Evolutionary conservation across 2,797 vertebrate genomes (phyloP).

Genomic region (Lithobates pipiens): DNA sequence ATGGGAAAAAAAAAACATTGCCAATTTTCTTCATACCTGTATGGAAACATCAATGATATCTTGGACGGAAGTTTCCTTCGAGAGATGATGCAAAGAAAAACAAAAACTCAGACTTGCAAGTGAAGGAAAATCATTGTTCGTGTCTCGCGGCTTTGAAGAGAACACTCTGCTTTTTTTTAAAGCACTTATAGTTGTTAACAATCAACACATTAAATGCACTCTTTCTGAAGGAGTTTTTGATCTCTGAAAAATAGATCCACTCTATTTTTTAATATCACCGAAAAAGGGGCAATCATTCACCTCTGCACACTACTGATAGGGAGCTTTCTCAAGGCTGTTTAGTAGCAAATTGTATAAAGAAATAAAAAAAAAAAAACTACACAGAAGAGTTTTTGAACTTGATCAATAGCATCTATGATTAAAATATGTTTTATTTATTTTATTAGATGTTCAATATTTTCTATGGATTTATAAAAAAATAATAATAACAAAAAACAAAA

Average conservation of each 20-base stretch:
- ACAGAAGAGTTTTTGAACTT: constrained; percentile 75
- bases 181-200: constrained; percentile 72
- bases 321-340: constrained; percentile 74
- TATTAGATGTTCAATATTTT: constrained; percentile 90
- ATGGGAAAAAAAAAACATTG: not conserved
- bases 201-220: constrained; percentile 69
- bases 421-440: constrained; percentile 88
- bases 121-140: constrained; percentile 59
- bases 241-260: constrained; percentile 74
- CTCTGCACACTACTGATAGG: constrained; percentile 77
- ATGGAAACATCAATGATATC: constrained; percentile 65
- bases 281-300: constrained; percentile 71
- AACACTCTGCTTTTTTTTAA: constrained; percentile 64
- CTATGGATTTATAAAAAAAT: constrained; percentile 83
- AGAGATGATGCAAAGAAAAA: constrained; percentile 63
- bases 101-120: constrained; percentile 63
- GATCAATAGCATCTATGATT: constrained; percentile 86
- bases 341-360: constrained; percentile 73
- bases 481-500: constrained; percentile 71
- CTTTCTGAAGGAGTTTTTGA: constrained; percentile 74
- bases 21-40: constrained; percentile 63
- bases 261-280: constrained; percentile 72
- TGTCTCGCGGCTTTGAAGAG: constrained; percentile 67
- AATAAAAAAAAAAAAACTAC: constrained; percentile 72
- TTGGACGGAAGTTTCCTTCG: constrained; percentile 65